These are phyloP conservation scores for Erithacus rubecula DNA, from an alignment of 2,797 vertebrate genomes.

Conservation along the genomic window DNA sequence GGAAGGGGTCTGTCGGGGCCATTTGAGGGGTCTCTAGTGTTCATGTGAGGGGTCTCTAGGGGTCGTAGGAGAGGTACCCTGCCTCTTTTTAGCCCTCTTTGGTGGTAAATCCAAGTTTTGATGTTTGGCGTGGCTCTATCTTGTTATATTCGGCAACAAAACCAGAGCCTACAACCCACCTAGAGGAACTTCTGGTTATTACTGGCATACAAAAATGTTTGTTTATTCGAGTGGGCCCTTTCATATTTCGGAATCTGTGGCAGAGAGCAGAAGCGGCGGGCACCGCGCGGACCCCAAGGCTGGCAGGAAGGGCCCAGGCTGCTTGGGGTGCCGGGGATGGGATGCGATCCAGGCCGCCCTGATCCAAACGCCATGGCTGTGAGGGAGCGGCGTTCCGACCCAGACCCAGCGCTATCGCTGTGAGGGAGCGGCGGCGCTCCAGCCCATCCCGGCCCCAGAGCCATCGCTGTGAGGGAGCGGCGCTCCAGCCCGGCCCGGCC, in stretches of 20 bases:
- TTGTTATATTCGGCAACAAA: neutral
- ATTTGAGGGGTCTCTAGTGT: neutral
- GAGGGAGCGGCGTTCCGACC: no score
- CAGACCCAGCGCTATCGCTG: no score
- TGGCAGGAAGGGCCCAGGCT: neutral
- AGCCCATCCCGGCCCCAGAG: no score
- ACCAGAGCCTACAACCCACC: neutral
- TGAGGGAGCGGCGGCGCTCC: no score
- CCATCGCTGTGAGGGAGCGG: no score
- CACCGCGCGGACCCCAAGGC: no score
- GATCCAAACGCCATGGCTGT: no score
- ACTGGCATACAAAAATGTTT: fast-evolving
- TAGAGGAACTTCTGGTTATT: neutral
- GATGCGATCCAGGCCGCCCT: neutral
- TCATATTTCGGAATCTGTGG: fast-evolving
- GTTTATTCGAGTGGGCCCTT: neutral
- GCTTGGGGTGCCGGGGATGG: no score
- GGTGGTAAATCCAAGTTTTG: neutral
- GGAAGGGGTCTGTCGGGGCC: neutral
- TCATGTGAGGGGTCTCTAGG: neutral
- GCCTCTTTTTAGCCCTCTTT: neutral
- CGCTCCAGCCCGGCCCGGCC: no score
- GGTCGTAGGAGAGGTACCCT: no score
- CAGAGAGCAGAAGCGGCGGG: fast-evolving
- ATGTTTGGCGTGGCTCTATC: neutral